Base-by-base conservation (phyloP, 2,888 invertebrate genomes). In the Melinopterus prodromus region DNA sequence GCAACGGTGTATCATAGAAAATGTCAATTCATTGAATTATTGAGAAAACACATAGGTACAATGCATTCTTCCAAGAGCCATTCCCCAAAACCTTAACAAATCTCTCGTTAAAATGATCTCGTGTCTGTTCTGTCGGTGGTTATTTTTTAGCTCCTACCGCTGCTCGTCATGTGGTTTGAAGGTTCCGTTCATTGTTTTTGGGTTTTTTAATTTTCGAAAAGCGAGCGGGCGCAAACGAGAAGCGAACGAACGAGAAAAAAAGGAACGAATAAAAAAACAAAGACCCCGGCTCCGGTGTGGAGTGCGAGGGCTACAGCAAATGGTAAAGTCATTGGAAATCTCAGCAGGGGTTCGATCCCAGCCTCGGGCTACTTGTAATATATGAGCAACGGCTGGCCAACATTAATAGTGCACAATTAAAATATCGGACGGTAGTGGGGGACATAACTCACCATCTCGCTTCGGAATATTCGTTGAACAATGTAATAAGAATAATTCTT, bases 271-370 rank as follows among this genome's bases (percentile, higher is more conserved):
- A 26, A 26, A 26, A 53, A 53, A 53, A 53, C 53, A 53, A 53
- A 53, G 53, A 53, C 9, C 53, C 12, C 53, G 53, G 53, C 53
- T 53, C 53, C 53, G 53, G 53, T 53, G 53, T 53, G 53, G 53
- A 53, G 53, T 53, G 53, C 53, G 12, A 53, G 76, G 69, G 36
- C 79, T 76, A 71, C 71, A 76, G 77, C 76, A 70, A 78, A 86
- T 85, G 86, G 86, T 85, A 86, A 86, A 88, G 88, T 87, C 88
- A 88, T 87, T 87, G 87, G 87, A 86, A 87, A 86, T 85, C 87
- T 79, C 88, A 86, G 87, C 87, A 83, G 88, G 88, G 87, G 88
- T 86, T 85, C 87, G 82, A 85, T 86, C 86, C 87, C 84, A 79
- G 87, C 88, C 87, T 82, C 83, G 84, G 88, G 88, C 87, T 83